Evolutionary conservation across 2,888 invertebrate species (phyloP), one percentile per base, ranked within the genome.

Genomic region (Tethea ocularis): DNA sequence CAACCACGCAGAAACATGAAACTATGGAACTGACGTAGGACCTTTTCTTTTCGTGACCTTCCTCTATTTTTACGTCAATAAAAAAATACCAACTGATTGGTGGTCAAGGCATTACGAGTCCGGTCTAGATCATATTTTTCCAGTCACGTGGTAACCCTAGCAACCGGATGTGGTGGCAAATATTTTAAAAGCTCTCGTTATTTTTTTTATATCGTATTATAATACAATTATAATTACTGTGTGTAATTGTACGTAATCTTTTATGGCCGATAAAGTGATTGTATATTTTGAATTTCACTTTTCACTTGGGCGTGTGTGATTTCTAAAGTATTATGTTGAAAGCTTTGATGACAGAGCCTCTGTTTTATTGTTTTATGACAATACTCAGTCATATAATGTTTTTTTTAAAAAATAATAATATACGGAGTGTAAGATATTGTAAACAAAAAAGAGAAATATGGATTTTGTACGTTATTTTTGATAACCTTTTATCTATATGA

Each of bases 251-350:
- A 33, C 54, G 33, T 17, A 33, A 33, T 54, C 33, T 20, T 54
- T 53, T 54, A 33, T 54, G 29, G 33, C 13, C 17, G 17, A 33
- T 15, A n/a, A 29, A 23, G 33, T 33, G 20, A 54, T 33, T 54
- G 33, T 54, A 33, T 54, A 20, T 20, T 54, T 54, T 33, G 54
- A 33, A 33, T 54, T 54, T 54, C 54, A 54, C 54, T 36, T 54
- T 54, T 54, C 54, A 54, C 54, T 54, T 54, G 54, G n/a, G 29
- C 24, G 53, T 54, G 54, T n/a, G 41, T 41, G 41, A 41, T 41
- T 41, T 46, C 17, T 20, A 46, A 46, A n/a, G n/a, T n/a, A n/a
- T n/a, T 8, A 46, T 8, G 46, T 2, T 20, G 20, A 33, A 33
- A 33, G 33, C 13, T 13, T 29, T 11, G 7, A 13, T 33, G 33